Percentiles rank a stretch among this genome's conserved stretches.
phyloP scores from a whole-genome alignment of 2,888 invertebrate species.

The Pterostichus madidus region DNA sequence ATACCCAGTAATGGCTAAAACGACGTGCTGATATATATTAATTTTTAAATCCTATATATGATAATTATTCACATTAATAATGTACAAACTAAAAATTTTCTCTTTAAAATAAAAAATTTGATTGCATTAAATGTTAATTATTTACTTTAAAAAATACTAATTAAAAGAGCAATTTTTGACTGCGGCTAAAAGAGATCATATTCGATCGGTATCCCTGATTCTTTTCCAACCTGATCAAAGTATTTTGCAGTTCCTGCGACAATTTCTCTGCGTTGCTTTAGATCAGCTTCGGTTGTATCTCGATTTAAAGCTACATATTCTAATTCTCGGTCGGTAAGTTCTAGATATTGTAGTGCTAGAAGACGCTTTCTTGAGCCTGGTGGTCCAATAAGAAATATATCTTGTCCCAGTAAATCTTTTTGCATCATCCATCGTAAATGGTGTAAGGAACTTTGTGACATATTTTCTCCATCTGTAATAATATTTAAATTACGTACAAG shows the following conservation, averaged over 20 bases:
- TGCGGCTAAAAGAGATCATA: no score
- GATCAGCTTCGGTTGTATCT: constrained; percentile 97
- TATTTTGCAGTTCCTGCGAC: constrained; percentile 92
- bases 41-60: no score
- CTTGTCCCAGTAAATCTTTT: constrained; percentile 95
- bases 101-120: no score
- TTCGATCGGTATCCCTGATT: background rate
- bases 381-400: constrained; percentile 95
- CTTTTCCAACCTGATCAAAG: constrained; percentile 89
- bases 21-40: no score
- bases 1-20: no score
- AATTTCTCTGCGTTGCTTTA: constrained; percentile 97
- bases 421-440: constrained; percentile 98
- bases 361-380: constrained; percentile 91
- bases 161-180: no score
- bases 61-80: no score
- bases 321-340: constrained; percentile 92
- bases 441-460: constrained; percentile 86
- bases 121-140: no score
- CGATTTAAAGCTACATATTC: constrained; percentile 96
- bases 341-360: constrained; percentile 92
- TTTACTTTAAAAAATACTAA: no score
- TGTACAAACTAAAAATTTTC: no score
- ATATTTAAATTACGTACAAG: constrained; percentile 55
- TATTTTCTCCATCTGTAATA: constrained; percentile 79